Base-by-base conservation (phyloP, 2,888 invertebrate species). In the Uloborus plumipes region DNA sequence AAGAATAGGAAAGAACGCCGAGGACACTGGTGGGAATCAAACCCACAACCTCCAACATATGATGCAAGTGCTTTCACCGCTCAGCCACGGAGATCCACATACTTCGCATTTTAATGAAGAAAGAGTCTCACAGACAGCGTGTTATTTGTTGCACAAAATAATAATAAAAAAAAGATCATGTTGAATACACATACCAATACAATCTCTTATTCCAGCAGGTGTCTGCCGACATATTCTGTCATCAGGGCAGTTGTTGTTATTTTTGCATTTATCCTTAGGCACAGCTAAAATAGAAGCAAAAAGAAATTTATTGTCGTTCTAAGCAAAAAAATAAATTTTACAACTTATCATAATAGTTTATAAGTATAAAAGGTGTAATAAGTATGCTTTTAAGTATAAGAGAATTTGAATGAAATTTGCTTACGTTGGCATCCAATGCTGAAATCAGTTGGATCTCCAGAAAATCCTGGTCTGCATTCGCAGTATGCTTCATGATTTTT, bases 401-500 rank as follows among this genome's bases (percentile, higher is more conserved):
- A 39, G 39, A 1, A 39, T 39, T 39, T 1, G 1, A 7, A 4
- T 39, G 39, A 39, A 39, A 39, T 7, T 39, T 39, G 39, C 77
- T 70, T 62, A 72, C 84, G 85, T 62, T 82, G 94, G 87, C 96
- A 96, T 1, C 96, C 96, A 7, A 91, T 90, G 84, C 92, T 91
- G 22, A 95, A 90, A 88, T 96, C 94, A 85, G 93, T 93, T 0
- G 96, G 95, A 89, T 94, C 94, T 47, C 96, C 97, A 53, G 91
- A 90, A 88, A 93, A 95, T 51, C 95, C 95, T 58, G 93, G 91
- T 18, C 95, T 94, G 89, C 96, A 97, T 87, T 94, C 92, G 88
- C 96, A 96, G 86, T 95, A 94, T 2, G 96, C 95, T 64, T 93
- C 88, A 0, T 94, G 93, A 86, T 95, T 94, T 15, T 94, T 90